Evolutionary conservation across 2,113 vertebrate species (phyloP).

Genomic region (Dryoscopus gambensis): DNA sequence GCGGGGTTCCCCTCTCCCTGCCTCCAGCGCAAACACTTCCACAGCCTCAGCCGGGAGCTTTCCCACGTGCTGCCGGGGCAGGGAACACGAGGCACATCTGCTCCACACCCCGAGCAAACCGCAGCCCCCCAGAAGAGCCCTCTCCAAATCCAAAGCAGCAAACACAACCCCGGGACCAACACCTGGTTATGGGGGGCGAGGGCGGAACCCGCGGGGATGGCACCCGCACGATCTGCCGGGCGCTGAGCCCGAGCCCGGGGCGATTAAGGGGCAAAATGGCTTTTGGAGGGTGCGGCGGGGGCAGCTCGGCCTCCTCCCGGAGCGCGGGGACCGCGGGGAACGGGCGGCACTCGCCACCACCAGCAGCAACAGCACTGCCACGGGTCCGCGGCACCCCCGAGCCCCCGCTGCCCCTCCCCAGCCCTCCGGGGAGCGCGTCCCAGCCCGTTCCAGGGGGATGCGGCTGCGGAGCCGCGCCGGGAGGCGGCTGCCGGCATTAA

Average conservation of each 20-base stretch:
- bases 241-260: neutral
- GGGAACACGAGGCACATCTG: neutral
- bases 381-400: no score
- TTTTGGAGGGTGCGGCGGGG: no score
- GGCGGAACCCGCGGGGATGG: neutral
- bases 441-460: neutral
- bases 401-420: no score
- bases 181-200: neutral
- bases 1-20: neutral
- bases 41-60: neutral
- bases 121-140: accelerated
- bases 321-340: neutral
- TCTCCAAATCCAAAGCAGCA: neutral
- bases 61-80: neutral
- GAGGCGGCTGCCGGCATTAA: slow-evolving; percentile 17
- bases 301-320: neutral
- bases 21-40: neutral
- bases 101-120: neutral
- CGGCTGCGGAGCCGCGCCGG: neutral
- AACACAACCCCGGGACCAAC: neutral
- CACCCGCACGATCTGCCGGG: neutral
- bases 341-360: no score
- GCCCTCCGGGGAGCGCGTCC: neutral
- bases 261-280: neutral
- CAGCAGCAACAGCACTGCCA: no score